Conservation (phyloP, 1,140 invertebrate species). For the Drosophila oshimai region DNA sequence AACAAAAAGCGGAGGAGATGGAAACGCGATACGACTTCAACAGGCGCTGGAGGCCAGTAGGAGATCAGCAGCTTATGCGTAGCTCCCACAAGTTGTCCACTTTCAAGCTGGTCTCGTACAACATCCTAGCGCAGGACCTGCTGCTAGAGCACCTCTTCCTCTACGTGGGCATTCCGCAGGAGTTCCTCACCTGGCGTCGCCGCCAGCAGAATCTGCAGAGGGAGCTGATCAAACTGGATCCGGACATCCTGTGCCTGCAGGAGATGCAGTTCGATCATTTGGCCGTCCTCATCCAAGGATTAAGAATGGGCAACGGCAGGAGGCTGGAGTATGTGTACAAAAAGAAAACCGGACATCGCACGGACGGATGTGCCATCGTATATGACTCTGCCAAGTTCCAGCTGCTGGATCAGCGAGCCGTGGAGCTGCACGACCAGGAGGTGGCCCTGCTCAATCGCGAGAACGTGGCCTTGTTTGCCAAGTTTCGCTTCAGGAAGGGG, state of each 20-base stretch:
- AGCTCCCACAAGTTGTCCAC: background rate
- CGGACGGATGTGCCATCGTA: constrained; percentile 94
- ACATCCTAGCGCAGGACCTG: constrained; percentile 93
- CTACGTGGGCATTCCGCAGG: constrained; percentile 86
- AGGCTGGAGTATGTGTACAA: constrained; percentile 88
- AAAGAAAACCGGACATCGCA: constrained; percentile 87
- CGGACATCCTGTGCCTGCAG: constrained; percentile 87
- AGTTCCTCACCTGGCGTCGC: constrained; percentile 88
- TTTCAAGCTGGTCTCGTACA: constrained; percentile 88
- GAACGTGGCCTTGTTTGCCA: constrained; percentile 93
- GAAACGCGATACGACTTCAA: background rate
- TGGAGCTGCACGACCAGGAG: constrained; percentile 84
- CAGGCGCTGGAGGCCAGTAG: background rate
- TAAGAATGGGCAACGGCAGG: constrained; percentile 29
- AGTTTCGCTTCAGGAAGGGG: constrained; percentile 85
- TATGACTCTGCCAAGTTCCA: constrained; percentile 87
- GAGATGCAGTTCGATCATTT: constrained; percentile 92
- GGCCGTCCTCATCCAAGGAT: constrained; percentile 49
- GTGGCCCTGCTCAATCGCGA: constrained; percentile 88
- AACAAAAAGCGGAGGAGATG: constrained; percentile 17
- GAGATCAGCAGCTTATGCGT: background rate
- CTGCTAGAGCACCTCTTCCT: constrained; percentile 89
- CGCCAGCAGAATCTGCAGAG: constrained; percentile 87
- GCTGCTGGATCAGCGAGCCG: constrained; percentile 85
- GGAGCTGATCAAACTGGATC: constrained; percentile 88